A percentile compares a stretch with the other conserved stretches of the same genome.
These are phyloP conservation scores for Taurulus bubalis DNA, from an alignment of 2,113 vertebrate genomes.

Conservation along the genomic window DNA sequence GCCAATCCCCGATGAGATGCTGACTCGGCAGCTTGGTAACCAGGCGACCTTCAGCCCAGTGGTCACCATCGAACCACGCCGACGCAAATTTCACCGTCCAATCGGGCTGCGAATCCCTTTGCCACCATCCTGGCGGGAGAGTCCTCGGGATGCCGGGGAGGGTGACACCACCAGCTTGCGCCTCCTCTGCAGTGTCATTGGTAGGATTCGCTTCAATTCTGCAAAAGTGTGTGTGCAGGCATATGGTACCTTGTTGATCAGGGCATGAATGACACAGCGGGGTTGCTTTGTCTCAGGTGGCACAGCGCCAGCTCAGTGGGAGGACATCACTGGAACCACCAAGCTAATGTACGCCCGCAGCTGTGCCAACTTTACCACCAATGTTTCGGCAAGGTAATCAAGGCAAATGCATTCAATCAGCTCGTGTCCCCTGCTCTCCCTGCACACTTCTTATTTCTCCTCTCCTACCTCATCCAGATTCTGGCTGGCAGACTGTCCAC, in stretches of 20 bases:
- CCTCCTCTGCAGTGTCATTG: conserved; percentile 97
- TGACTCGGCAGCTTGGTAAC: conserved; percentile 95
- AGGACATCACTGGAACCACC: conserved; percentile 98
- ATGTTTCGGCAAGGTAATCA: conserved; percentile 93
- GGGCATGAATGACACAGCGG: conserved; percentile 33
- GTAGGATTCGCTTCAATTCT: conserved; percentile 76
- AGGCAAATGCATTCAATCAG: neutral
- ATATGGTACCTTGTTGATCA: neutral
- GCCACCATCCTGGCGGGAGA: conserved; percentile 97
- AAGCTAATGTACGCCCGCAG: conserved; percentile 93
- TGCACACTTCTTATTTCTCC: neutral
- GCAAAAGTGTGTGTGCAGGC: neutral
- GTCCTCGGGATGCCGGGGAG: conserved; percentile 90
- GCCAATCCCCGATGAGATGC: conserved; percentile 94
- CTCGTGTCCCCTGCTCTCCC: neutral
- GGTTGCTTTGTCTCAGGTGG: conserved; percentile 85
- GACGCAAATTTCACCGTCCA: conserved; percentile 97
- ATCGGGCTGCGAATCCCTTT: conserved; percentile 94
- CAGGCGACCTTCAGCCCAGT: conserved; percentile 99
- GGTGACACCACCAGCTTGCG: conserved; percentile 97
- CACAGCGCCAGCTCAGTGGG: conserved; percentile 96
- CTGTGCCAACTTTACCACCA: conserved; percentile 98
- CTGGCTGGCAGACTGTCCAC: conserved; percentile 97
- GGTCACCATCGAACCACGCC: conserved; percentile 93
- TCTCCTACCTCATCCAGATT: conserved; percentile 82